phyloP scores from a whole-genome alignment of 2,797 vertebrate species.

The Pelodytes ibericus region DNA sequence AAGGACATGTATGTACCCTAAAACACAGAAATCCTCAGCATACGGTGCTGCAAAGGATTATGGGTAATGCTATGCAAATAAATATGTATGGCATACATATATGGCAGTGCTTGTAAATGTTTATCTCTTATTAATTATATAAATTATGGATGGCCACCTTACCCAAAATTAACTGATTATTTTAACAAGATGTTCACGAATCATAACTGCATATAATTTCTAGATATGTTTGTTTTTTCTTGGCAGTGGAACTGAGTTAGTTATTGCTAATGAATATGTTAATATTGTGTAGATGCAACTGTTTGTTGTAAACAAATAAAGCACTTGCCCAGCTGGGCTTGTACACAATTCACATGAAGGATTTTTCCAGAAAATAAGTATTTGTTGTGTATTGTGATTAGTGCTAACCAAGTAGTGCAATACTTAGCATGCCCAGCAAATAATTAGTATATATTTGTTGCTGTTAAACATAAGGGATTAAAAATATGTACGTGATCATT shows the following conservation, averaged over 20 bases:
- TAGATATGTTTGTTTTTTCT: neutral
- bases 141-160: too few species aligned
- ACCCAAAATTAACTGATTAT: too few species aligned
- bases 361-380: slow-evolving; percentile 23
- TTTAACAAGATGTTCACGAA: too few species aligned
- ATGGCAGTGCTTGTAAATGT: too few species aligned
- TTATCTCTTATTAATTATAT: too few species aligned
- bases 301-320: slow-evolving; percentile 59
- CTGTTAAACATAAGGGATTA: slow-evolving; percentile 22
- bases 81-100: too few species aligned
- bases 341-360: slow-evolving; percentile 8
- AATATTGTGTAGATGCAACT: slow-evolving; percentile 20
- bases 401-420: slow-evolving; percentile 20
- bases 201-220: neutral
- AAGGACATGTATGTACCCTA: too few species aligned
- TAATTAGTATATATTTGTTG: neutral
- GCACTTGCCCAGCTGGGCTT: slow-evolving; percentile 35
- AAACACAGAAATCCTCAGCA: too few species aligned
- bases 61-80: too few species aligned
- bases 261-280: slow-evolving; percentile 28
- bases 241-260: neutral
- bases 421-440: slow-evolving; percentile 9
- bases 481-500: too few species aligned
- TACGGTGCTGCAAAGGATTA: too few species aligned
- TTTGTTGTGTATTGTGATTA: slow-evolving; percentile 17